Evolutionary conservation across 2,113 vertebrate species (phyloP).

Genomic region (Oreochromis aureus): DNA sequence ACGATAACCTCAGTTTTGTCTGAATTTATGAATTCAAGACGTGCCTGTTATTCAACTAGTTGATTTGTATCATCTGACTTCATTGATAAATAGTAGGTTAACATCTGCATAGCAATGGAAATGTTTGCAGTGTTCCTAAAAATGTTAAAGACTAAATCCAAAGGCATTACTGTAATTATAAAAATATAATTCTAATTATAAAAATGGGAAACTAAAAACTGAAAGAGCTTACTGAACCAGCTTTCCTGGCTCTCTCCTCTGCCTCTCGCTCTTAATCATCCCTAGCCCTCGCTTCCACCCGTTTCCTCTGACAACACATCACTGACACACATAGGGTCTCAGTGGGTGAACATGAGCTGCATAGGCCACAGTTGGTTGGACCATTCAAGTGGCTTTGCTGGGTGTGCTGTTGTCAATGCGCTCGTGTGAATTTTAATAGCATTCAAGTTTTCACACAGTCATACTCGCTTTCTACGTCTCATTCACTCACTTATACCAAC

Average conservation of each 20-base stretch:
- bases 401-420: not conserved
- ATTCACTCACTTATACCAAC: not conserved
- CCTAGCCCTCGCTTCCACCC: not conserved
- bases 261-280: not conserved
- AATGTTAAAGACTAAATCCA: not conserved
- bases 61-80: not conserved
- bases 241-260: not conserved
- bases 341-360: not conserved
- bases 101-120: not conserved
- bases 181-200: not conserved
- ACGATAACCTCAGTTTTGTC: not conserved
- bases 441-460: not conserved
- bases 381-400: not conserved
- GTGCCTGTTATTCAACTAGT: not conserved
- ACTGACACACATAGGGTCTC: not conserved
- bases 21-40: not conserved
- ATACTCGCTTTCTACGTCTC: not conserved
- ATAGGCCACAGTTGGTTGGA: not conserved
- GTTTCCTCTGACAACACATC: not conserved
- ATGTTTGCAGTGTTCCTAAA: not conserved
- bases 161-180: not conserved
- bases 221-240: not conserved
- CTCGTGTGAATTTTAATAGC: not conserved
- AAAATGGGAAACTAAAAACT: not conserved
- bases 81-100: fast-evolving